Evolutionary conservation across 2,888 invertebrate species (phyloP), one percentile per base, ranked within the genome.

Genomic region (Agrochola macilenta): DNA sequence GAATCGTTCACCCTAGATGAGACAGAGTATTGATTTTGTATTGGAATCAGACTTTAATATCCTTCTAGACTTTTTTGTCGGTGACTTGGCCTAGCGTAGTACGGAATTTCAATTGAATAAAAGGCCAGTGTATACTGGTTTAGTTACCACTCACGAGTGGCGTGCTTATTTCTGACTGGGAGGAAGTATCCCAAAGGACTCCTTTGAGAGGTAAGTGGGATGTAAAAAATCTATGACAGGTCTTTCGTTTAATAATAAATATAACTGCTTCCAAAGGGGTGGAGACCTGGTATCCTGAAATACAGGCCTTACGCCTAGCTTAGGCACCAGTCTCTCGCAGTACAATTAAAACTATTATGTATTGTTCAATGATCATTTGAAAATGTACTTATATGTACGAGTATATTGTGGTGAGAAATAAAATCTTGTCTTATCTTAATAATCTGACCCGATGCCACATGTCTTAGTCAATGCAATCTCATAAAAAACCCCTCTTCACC

Each of bases 1-100:
- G 57, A 78, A 39, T 46, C 61, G 60, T 64, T 17, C 0, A 0
- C 12, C 1, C 83, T 84, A 70, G 83, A 84, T 73, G 83, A 57
- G 86, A 5, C 83, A 75, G 11, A n/a, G 61, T 63, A 64, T 69
- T 39, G 61, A 70, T 74, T 71, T 61, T 70, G 35, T 64, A 14
- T 49, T 70, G 5, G 2, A 57, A 39, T 17, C 0, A 23, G 30
- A 52, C 4, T 35, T 14, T 35, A 20, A 17, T 65, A 26, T 7
- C 20, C 3, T 43, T 43, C 8, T 5, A 20, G 30, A 43, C 0
- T 35, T 23, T 26, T 52, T 66, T 30, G 17, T 26, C 17, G 5
- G 11, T 26, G 12, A 30, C 30, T 49, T 49, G 20, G 49, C 2
- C 26, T 49, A 20, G 12, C 20, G 8, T 49, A 30, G 8, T 30